Evolutionary conservation across 2,113 vertebrate species (phyloP).

Genomic region (Rhinichthys klamathensis): DNA sequence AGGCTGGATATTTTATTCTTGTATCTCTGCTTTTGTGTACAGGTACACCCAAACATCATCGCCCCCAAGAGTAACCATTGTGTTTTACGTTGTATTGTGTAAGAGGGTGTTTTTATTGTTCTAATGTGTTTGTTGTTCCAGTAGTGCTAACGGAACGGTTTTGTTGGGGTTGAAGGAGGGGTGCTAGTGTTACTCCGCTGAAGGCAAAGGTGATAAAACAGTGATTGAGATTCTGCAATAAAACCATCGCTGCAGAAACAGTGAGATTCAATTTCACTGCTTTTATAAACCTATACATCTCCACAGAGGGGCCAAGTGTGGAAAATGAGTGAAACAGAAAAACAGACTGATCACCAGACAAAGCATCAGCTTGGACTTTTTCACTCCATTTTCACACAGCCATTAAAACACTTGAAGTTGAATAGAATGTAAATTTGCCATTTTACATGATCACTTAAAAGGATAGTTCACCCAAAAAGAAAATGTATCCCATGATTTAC

Average conservation of each 20-base stretch:
- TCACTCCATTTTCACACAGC: background rate
- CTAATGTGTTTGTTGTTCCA: constrained; percentile 29
- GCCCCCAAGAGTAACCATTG: background rate
- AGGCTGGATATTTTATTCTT: background rate
- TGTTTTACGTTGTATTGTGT: background rate
- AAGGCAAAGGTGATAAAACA: constrained; percentile 57
- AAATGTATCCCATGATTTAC: no score
- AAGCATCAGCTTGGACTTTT: background rate
- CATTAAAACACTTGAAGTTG: background rate
- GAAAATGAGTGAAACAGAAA: constrained; percentile 22
- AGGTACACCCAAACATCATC: background rate
- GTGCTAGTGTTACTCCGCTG: constrained; percentile 29
- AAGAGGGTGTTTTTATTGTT: background rate
- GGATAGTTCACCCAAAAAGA: no score
- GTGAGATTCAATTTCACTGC: constrained; percentile 44
- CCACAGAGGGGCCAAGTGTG: background rate
- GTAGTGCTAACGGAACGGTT: background rate
- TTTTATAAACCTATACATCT: constrained; percentile 56
- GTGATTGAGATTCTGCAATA: constrained; percentile 56
- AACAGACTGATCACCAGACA: constrained; percentile 31
- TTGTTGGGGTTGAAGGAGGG: background rate
- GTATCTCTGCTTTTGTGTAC: background rate
- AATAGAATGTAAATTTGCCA: background rate
- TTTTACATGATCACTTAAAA: background rate
- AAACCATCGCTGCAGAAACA: constrained; percentile 43